Percentiles rank a stretch among this genome's conserved stretches.
Evolutionary conservation across 2,113 vertebrate genomes (phyloP).

Genomic region (Xenopus borealis): DNA sequence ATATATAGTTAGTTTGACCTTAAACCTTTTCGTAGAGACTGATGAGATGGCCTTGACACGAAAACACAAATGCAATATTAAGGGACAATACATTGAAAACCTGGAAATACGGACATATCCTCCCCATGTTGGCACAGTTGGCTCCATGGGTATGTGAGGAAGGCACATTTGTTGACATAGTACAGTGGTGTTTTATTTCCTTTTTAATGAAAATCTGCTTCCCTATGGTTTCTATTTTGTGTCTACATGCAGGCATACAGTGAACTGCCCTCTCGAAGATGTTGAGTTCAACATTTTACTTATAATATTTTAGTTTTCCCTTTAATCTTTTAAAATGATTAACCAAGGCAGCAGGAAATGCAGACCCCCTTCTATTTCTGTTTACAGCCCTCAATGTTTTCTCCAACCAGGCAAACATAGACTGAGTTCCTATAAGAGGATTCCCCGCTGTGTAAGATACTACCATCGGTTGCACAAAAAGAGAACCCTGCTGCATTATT

Average conservation of each 20-base stretch:
- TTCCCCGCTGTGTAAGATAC: slow-evolving; percentile 62
- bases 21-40: no score
- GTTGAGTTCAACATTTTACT: slow-evolving; percentile 11
- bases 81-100: no score
- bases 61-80: no score
- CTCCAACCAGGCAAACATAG: slow-evolving; percentile 56
- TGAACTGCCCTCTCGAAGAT: slow-evolving; percentile 6
- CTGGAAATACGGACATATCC: no score
- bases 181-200: neutral
- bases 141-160: neutral
- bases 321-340: slow-evolving; percentile 61
- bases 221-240: neutral
- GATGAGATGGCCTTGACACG: no score
- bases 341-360: slow-evolving; percentile 63
- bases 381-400: slow-evolving; percentile 61
- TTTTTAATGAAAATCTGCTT: neutral
- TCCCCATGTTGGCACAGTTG: neutral
- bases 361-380: slow-evolving; percentile 65
- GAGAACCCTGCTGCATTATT: slow-evolving; percentile 59
- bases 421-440: slow-evolving; percentile 63
- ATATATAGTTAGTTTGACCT: no score
- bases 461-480: slow-evolving; percentile 53
- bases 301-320: slow-evolving; percentile 49
- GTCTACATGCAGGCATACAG: slow-evolving; percentile 3
- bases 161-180: neutral